Conservation (phyloP, 2,888 invertebrate genomes). For the Caenorhabditis sp. region DNA sequence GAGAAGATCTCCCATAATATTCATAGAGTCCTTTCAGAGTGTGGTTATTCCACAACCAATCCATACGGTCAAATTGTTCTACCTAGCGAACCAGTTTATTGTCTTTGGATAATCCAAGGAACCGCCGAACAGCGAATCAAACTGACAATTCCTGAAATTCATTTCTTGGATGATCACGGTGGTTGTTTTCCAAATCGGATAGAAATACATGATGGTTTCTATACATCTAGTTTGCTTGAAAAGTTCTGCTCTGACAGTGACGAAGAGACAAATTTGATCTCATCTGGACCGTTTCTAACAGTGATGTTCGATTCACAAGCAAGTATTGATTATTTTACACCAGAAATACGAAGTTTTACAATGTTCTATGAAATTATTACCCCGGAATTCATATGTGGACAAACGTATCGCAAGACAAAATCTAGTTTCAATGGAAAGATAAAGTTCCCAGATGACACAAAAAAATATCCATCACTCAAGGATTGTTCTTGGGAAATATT, state of each 20-base stretch:
- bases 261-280: conserved; percentile 11
- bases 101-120: conserved; percentile 50
- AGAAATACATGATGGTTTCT: conserved; percentile 52
- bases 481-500: conserved; percentile 72
- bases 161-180: conserved; percentile 32
- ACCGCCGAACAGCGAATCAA: conserved; percentile 47
- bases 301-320: no score
- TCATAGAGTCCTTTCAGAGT: conserved; percentile 15
- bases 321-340: no score
- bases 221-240: conserved; percentile 30
- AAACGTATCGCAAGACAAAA: conserved; percentile 21
- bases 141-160: conserved; percentile 51
- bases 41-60: conserved; percentile 45
- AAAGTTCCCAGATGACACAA: conserved; percentile 59
- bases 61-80: conserved; percentile 36
- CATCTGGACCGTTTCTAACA: conserved; percentile 46
- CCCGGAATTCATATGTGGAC: conserved; percentile 46
- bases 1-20: neutral
- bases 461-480: conserved; percentile 71
- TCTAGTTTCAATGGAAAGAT: conserved; percentile 49
- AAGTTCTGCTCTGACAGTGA: conserved; percentile 31
- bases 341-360: conserved; percentile 41
- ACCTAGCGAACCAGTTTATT: conserved; percentile 36
- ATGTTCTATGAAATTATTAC: conserved; percentile 51
- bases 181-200: conserved; percentile 59